phyloP scores from a whole-genome alignment of 2,797 vertebrate genomes.

The Anniella stebbinsi region DNA sequence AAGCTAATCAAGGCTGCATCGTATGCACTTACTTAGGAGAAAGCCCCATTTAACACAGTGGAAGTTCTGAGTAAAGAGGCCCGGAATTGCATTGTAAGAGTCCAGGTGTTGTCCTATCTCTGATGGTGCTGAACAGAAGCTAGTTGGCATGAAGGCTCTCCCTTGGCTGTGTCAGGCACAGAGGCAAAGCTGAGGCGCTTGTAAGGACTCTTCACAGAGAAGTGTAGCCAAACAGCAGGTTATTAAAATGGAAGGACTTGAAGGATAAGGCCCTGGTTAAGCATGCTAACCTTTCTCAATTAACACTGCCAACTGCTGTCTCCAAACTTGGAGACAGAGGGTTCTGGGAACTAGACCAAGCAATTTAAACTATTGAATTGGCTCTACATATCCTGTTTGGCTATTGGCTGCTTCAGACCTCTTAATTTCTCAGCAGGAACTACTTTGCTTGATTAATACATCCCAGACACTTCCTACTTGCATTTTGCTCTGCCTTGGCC shows the following conservation, averaged over 20 bases:
- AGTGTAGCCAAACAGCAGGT: neutral
- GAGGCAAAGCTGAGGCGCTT: neutral
- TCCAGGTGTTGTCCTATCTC: too few relatives aligned
- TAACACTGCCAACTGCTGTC: neutral
- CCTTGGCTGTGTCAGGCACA: neutral
- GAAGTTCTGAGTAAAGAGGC: neutral
- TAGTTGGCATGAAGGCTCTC: neutral
- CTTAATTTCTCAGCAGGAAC: neutral
- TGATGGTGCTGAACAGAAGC: neutral
- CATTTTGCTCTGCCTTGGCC: neutral
- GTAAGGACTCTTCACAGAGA: neutral
- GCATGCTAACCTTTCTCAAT: neutral
- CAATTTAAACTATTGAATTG: constrained; percentile 10
- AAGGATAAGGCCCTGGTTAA: neutral
- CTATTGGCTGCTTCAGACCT: neutral
- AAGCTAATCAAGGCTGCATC: neutral
- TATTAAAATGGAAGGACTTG: neutral
- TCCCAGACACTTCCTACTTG: neutral
- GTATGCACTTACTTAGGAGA: neutral
- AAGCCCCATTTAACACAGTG: neutral
- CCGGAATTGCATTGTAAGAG: neutral
- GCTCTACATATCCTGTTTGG: neutral
- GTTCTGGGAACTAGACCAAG: constrained; percentile 1
- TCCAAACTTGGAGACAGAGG: neutral
- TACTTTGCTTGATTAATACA: neutral